Percentiles rank a stretch among this genome's conserved stretches.
Conservation (phyloP, 2,888 invertebrate species). For the Dynastes grantii region DNA sequence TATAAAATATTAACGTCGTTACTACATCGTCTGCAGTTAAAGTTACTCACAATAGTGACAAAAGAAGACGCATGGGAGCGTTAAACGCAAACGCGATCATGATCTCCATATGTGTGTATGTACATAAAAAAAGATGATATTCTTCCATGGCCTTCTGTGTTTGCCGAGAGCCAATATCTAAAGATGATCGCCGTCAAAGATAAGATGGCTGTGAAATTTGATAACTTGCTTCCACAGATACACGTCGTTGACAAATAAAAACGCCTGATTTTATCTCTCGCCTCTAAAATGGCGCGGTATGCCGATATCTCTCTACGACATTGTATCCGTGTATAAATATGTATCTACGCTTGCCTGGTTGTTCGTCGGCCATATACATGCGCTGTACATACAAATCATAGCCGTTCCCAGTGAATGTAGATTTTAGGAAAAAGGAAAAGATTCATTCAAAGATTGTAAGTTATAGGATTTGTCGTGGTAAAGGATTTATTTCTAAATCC, state of each 20-base stretch:
- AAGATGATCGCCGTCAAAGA: conserved; percentile 40
- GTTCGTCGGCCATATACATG: conserved; percentile 12
- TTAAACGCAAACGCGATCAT: too few relatives aligned
- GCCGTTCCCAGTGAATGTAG: neutral
- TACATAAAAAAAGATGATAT: conserved; percentile 1
- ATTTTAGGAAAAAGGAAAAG: neutral
- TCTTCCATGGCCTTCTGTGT: conserved; percentile 36
- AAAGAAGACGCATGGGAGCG: too few relatives aligned
- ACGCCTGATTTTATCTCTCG: conserved; percentile 40
- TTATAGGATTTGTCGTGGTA: neutral
- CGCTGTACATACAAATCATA: too few relatives aligned
- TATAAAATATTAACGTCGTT: too few relatives aligned
- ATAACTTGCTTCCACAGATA: conserved; percentile 41
- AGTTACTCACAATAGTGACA: too few relatives aligned
- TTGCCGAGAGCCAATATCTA: conserved; percentile 33
- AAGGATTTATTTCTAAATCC: too few relatives aligned
- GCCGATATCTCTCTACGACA: conserved; percentile 18
- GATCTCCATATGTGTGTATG: neutral
- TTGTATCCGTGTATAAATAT: conserved; percentile 40
- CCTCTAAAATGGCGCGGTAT: conserved; percentile 37
- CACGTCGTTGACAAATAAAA: conserved; percentile 46
- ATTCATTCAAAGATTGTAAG: neutral
- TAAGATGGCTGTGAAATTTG: conserved; percentile 36
- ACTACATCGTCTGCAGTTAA: too few relatives aligned
- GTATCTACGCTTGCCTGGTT: conserved; percentile 15